phyloP scores from a whole-genome alignment of 2,888 invertebrate genomes.

The Tetropium fuscum region DNA sequence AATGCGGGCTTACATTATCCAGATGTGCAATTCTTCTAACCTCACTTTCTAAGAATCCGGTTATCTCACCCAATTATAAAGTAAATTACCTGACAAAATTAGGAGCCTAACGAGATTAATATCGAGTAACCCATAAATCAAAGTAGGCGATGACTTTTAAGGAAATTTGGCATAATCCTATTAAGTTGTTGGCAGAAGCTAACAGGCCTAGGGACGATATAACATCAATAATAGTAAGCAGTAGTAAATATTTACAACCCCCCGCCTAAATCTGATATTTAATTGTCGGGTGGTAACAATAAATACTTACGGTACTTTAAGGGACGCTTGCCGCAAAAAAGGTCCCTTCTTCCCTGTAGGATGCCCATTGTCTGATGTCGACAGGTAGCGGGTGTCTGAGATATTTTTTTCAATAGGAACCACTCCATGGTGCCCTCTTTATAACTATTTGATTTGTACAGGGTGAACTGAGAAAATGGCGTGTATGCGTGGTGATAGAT shows the following conservation, averaged over 20 bases:
- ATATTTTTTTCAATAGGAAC: not conserved
- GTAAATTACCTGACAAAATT: not conserved
- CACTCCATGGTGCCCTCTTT: conserved; percentile 4
- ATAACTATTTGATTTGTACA: conserved; percentile 1
- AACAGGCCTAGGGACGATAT: not conserved
- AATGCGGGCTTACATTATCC: no score
- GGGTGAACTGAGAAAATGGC: not conserved
- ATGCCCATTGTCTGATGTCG: conserved; percentile 8
- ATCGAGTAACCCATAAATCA: not conserved
- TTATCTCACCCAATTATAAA: no score
- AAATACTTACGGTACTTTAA: conserved; percentile 32
- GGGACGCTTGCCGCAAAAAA: conserved; percentile 22
- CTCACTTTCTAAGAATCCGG: no score
- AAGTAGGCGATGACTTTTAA: conserved; percentile 14
- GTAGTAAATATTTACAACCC: conserved; percentile 30
- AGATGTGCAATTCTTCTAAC: no score
- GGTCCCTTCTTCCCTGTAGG: conserved; percentile 6
- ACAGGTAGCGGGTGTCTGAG: conserved; percentile 32
- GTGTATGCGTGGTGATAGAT: no score
- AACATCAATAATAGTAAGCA: conserved; percentile 12
- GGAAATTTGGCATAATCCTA: conserved; percentile 21
- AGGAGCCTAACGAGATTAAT: not conserved
- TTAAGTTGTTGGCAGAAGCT: conserved; percentile 11
- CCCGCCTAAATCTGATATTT: conserved; percentile 7
- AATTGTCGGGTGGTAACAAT: conserved; percentile 18